Evolutionary conservation across 2,888 invertebrate genomes (phyloP).

Genomic region (Yponomeuta malinellus): DNA sequence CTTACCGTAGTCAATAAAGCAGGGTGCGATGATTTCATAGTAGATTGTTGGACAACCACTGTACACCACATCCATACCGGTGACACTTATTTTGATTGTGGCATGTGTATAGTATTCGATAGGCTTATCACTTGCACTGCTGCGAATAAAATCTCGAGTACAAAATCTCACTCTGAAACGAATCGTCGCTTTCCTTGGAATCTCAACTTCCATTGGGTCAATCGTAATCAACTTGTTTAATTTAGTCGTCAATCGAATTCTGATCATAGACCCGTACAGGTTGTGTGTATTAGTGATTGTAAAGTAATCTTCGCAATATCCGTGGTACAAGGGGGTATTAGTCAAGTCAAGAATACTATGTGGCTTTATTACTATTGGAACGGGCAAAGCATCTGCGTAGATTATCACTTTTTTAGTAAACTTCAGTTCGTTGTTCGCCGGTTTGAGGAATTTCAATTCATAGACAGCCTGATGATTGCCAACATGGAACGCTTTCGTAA

Average conservation of each 20-base stretch:
- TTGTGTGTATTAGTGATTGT: constrained; percentile 44
- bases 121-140: constrained; percentile 18
- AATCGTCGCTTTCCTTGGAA: constrained; percentile 33
- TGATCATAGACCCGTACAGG: constrained; percentile 36
- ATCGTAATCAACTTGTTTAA: constrained; percentile 49
- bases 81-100: constrained; percentile 48
- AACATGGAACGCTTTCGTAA: constrained; percentile 44
- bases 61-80: constrained; percentile 40
- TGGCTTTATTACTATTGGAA: constrained; percentile 50
- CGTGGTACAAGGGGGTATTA: constrained; percentile 37
- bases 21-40: constrained; percentile 28
- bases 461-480: constrained; percentile 55
- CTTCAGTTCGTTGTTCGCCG: constrained; percentile 30
- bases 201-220: constrained; percentile 37
- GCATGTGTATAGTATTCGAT: constrained; percentile 45
- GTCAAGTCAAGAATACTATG: constrained; percentile 53
- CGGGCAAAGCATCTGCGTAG: constrained; percentile 48
- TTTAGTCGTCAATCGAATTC: constrained; percentile 47
- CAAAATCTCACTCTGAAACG: constrained; percentile 41
- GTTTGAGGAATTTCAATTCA: constrained; percentile 42
- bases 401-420: constrained; percentile 41
- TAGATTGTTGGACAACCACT: constrained; percentile 31
- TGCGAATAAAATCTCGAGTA: constrained; percentile 28
- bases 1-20: constrained; percentile 16
- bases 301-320: constrained; percentile 44